Base-by-base conservation (phyloP, 1,140 invertebrate genomes). In the Caenorhabditis inopinata region DNA sequence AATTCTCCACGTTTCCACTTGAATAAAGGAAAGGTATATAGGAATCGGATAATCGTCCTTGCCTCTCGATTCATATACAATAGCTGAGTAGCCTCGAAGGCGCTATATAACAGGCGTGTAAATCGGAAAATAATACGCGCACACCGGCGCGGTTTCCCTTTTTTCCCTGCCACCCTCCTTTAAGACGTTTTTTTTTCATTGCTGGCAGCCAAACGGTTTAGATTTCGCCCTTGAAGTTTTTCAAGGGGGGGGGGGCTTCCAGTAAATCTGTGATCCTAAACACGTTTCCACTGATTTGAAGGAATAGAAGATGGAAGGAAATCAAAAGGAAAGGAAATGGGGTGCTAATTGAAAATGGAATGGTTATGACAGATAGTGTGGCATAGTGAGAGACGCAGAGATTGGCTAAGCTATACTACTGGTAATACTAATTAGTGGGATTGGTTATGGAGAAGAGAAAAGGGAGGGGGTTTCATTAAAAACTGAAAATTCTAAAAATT, bases 281-380 rank as follows among this genome's bases (percentile, higher is more conserved):
- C 58, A 68, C 32, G 58, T 68, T 68, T 68, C 51, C 2, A 58
- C n/a, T 16, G 58, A 21, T 21, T 21, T 23, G 25, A 7, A 27
- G n/a, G n/a, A 27, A 18, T 11, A n/a, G n/a, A 3, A 16, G n/a
- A 14, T 4, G 12, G 32, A 21, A 68, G 58, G 58, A 68, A 68
- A 68, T 68, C 58, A 68, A 68, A 68, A 38, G 32, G 38, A 68
- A 68, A 38, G 32, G 58, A 68, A 58, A 58, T 29, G 27, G 53
- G 58, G 58, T 68, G 58, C 58, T 68, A 68, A 68, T 68, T 68
- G 58, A 68, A 68, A 68, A 38, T 68, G 53, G 27, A 58, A 58
- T 14, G n/a, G n/a, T n/a, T 25, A 51, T 51, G 7, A 27, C 4
- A 12, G 23, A 32, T 29, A 53, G 12, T 53, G 49, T 42, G 38